A percentile compares a stretch with the other conserved stretches of the same genome.
Conservation (phyloP, 2,888 invertebrate species). For the Eumacrocentrus americanus region DNA sequence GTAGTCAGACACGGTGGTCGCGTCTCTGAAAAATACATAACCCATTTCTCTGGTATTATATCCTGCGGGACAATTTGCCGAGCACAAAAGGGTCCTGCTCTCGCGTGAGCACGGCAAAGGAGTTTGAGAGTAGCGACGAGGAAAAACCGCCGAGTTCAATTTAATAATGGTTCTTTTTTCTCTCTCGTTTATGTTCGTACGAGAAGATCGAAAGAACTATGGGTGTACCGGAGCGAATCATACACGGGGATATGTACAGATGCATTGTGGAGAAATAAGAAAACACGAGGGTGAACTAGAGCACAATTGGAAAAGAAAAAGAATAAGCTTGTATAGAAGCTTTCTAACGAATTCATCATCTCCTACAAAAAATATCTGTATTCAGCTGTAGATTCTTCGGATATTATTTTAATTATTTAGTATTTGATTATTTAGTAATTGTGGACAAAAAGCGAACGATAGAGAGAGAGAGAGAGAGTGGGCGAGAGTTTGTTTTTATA, state of each 20-base stretch:
- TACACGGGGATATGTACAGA: constrained; percentile 31
- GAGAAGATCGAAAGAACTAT: constrained; percentile 19
- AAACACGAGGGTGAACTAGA: background rate
- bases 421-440: background rate
- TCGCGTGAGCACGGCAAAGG: constrained; percentile 7
- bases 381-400: no score
- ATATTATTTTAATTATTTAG: no score
- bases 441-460: background rate
- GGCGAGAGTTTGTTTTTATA: background rate
- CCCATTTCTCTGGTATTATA: constrained; percentile 35
- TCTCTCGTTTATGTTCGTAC: constrained; percentile 7
- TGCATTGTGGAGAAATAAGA: background rate
- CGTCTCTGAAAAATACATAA: constrained; percentile 44
- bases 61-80: constrained; percentile 45
- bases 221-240: constrained; percentile 14
- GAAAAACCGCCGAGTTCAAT: constrained; percentile 47
- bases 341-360: constrained; percentile 2
- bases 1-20: constrained; percentile 3
- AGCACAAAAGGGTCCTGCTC: constrained; percentile 46
- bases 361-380: background rate
- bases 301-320: background rate
- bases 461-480: background rate
- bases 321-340: background rate
- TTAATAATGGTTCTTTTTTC: constrained; percentile 46
- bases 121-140: constrained; percentile 32